Percentiles rank a stretch among this genome's conserved stretches.
These are phyloP conservation scores for Sander lucioperca DNA, from an alignment of 2,113 vertebrate species.

Conservation along the genomic window DNA sequence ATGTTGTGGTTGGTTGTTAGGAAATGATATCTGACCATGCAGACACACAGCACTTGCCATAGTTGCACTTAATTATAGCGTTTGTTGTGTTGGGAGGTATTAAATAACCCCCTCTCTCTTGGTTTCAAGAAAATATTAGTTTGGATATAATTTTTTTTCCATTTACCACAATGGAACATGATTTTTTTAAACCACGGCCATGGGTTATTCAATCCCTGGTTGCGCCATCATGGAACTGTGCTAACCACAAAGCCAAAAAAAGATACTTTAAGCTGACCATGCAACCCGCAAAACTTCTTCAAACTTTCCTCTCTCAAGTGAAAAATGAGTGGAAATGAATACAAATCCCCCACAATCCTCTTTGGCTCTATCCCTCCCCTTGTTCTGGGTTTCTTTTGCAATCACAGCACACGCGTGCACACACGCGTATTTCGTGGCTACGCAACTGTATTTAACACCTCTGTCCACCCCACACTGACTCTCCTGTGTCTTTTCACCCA, in stretches of 20 bases:
- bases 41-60: constrained; percentile 43
- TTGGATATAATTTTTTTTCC: constrained; percentile 52
- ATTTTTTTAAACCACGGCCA: constrained; percentile 43
- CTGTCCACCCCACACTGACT: constrained; percentile 44
- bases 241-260: constrained; percentile 47
- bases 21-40: constrained; percentile 53
- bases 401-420: constrained; percentile 8
- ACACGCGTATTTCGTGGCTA: constrained; percentile 26
- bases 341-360: constrained; percentile 69
- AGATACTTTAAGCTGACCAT: constrained; percentile 56
- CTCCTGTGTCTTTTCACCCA: constrained; percentile 51
- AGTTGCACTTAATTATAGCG: constrained; percentile 55
- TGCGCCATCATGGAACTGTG: constrained; percentile 58
- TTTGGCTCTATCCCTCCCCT: constrained; percentile 38
- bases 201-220: constrained; percentile 30
- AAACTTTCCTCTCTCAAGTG: constrained; percentile 64
- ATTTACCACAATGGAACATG: constrained; percentile 46
- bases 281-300: constrained; percentile 43
- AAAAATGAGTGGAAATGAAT: constrained; percentile 65
- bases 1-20: constrained; percentile 34
- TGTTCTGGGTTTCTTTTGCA: constrained; percentile 39
- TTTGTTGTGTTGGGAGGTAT: constrained; percentile 52
- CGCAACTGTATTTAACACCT: constrained; percentile 54
- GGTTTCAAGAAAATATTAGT: constrained; percentile 50
- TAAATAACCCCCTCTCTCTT: constrained; percentile 39